phyloP scores from a whole-genome alignment of 2,113 vertebrate genomes.

The Hippocampus mohnikei region DNA sequence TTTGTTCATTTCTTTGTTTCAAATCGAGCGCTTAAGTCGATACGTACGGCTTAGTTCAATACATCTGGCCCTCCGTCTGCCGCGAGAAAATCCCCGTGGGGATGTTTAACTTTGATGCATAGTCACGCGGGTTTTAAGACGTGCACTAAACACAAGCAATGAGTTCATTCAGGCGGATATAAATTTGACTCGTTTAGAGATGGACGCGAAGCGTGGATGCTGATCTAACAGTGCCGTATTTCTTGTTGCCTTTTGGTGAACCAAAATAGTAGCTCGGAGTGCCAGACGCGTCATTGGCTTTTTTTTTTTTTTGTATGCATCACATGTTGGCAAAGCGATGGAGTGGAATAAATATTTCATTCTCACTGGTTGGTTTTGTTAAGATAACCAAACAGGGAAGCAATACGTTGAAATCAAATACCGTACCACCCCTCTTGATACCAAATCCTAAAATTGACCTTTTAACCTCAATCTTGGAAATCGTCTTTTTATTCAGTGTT shows the following conservation, averaged over 20 bases:
- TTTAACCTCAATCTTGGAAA: no score
- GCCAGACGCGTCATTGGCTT: neutral
- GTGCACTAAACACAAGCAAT: constrained; percentile 44
- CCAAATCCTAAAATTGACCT: neutral
- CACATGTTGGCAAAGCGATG: neutral
- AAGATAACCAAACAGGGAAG: neutral
- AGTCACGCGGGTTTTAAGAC: constrained; percentile 54
- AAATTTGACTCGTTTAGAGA: constrained; percentile 27
- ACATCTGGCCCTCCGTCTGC: constrained; percentile 56
- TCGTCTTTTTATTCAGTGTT: no score
- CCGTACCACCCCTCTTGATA: neutral
- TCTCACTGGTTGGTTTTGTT: constrained; percentile 46
- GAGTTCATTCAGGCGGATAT: constrained; percentile 31
- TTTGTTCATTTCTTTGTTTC: constrained; percentile 26
- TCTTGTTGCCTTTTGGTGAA: neutral
- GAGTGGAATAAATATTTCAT: neutral
- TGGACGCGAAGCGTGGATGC: neutral
- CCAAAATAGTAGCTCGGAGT: neutral
- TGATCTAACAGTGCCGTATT: neutral
- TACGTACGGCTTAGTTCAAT: constrained; percentile 48
- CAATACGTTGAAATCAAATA: neutral
- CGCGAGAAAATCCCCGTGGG: constrained; percentile 46
- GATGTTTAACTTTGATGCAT: constrained; percentile 60
- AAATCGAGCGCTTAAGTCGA: constrained; percentile 28
- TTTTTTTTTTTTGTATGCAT: neutral